Evolutionary conservation across 2,797 vertebrate genomes (phyloP).

Genomic region (Pithecia hirsuta): DNA sequence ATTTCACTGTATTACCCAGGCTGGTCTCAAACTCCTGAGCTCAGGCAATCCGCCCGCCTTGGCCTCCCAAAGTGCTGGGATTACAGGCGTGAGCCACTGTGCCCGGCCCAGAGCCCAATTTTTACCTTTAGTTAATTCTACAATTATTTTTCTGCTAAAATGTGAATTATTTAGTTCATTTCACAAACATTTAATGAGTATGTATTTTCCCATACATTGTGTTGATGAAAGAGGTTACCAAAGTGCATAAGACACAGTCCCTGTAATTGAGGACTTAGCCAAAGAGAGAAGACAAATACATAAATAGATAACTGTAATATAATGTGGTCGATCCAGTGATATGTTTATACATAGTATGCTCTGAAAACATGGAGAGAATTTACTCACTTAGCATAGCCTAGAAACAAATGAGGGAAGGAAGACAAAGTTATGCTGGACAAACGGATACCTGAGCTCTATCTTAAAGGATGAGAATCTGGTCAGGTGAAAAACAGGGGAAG

Average conservation of each 20-base stretch:
- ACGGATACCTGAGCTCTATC: neutral
- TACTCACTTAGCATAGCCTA: neutral
- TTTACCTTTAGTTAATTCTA: neutral
- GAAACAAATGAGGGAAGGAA: neutral
- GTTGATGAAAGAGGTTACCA: conserved; percentile 9
- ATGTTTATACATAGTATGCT: neutral
- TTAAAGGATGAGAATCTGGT: neutral
- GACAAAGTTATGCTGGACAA: neutral
- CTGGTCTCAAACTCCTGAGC: too few relatives aligned
- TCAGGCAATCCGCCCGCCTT: too few relatives aligned
- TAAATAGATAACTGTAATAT: neutral
- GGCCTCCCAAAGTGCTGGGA: too few relatives aligned
- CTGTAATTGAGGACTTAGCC: neutral
- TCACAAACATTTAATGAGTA: neutral
- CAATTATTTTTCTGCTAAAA: conserved; percentile 3
- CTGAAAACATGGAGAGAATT: neutral
- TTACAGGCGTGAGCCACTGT: too few relatives aligned
- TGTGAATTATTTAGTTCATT: neutral
- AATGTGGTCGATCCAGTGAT: neutral
- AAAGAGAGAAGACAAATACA: neutral
- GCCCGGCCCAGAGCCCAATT: neutral
- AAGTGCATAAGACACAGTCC: neutral
- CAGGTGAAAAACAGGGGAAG: neutral
- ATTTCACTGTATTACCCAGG: too few relatives aligned
- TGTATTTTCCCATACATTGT: conserved; percentile 3